Base-by-base conservation (phyloP, 2,797 vertebrate species). In the Mionectes olivaceus region DNA sequence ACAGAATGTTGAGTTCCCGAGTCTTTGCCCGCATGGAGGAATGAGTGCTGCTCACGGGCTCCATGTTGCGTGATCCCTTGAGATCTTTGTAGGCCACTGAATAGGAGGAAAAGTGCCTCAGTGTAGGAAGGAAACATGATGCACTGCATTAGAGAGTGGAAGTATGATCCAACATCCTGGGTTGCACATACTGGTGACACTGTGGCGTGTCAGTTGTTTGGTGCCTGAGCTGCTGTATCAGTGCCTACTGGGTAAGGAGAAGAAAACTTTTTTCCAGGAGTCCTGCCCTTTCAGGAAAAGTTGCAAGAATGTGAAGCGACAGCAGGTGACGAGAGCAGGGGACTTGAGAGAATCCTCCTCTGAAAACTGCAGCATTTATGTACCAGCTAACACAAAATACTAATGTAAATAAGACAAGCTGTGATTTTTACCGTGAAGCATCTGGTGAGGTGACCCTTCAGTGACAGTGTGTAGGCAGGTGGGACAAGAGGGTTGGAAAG, bases 51-150 rank as follows among this genome's bases (percentile, higher is more conserved):
- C 50, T 63, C 3, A 0, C 13, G 23, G 30, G 46, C 18, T 16
- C 18, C 1, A 0, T 10, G 46, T 57, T 83, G 53, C 5, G 1
- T 33, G 75, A 41, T 74, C 41, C 69, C 56, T 43, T 27, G 78
- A 67, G 44, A 47, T 50, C 70, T 87, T 8, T 63, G 33, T 88
- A n/a, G 43, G 37, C 33, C 32, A 23, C 14, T 94, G 73, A 91
- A 95, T 91, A 52, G 90, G 87, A 95, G 93, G 94, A 96, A 85
- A 7, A 64, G 75, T 64, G 39, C 44, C 49, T 13, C 0, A 1
- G 68, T 43, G 71, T 41, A 79, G 92, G 83, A 93, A 94, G 90
- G 95, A 96, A 93, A 52, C 17, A 1, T 76, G 93, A 88, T 86
- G 74, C 44, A 33, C 49, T 53, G 67, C 27, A 14, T 12, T 49